Percentiles rank a stretch among this genome's conserved stretches.
phyloP scores from a whole-genome alignment of 2,888 invertebrate species.

The Coenonympha arcania region DNA sequence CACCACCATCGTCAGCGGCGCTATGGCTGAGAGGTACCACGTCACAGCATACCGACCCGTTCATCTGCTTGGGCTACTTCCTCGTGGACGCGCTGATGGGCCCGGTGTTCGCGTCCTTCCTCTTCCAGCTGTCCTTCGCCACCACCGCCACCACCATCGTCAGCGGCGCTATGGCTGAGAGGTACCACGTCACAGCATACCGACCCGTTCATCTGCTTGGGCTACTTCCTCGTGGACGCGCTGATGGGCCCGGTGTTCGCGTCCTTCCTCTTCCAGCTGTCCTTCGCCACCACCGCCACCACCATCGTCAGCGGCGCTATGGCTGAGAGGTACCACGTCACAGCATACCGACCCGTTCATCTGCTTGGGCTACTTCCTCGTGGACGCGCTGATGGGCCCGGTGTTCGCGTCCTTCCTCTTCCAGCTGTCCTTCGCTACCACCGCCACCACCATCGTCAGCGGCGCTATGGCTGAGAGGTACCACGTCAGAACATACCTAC shows the following conservation, averaged over 20 bases:
- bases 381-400: slow-evolving; percentile 89
- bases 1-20: slow-evolving; percentile 93
- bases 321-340: slow-evolving; percentile 95
- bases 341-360: slow-evolving; percentile 88
- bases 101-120: slow-evolving; percentile 87
- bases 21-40: slow-evolving; percentile 91
- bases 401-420: slow-evolving; percentile 92
- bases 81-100: slow-evolving; percentile 88
- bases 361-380: slow-evolving; percentile 86
- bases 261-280: slow-evolving; percentile 91
- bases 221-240: slow-evolving; percentile 85
- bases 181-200: no score
- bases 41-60: slow-evolving; percentile 80
- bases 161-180: slow-evolving; percentile 95
- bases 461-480: slow-evolving; percentile 96
- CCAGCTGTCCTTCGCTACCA: slow-evolving; percentile 91
- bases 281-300: slow-evolving; percentile 91
- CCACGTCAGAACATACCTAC: slow-evolving; percentile 78
- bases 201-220: slow-evolving; percentile 87
- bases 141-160: slow-evolving; percentile 94
- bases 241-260: slow-evolving; percentile 90
- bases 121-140: slow-evolving; percentile 93
- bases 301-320: slow-evolving; percentile 95
- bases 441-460: slow-evolving; percentile 92
- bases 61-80: slow-evolving; percentile 89